A percentile compares a stretch with the other conserved stretches of the same genome.
Conservation (phyloP, 2,888 invertebrate species). For the Drosophila pseudotalamancana region DNA sequence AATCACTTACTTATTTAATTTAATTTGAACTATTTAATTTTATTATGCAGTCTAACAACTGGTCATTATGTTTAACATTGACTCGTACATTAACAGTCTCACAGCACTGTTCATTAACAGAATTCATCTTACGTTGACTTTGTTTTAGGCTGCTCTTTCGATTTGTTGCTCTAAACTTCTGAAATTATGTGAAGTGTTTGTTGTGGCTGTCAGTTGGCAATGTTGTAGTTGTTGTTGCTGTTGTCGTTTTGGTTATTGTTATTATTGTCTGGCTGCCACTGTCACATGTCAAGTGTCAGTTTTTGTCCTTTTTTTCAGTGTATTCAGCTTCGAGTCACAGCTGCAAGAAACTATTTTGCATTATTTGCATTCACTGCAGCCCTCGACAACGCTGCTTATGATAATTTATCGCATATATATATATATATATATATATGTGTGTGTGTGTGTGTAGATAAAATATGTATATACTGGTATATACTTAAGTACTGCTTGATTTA, state of each 20-base stretch:
- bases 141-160: background rate
- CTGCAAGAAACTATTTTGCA: constrained; percentile 65
- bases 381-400: constrained; percentile 56
- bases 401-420: constrained; percentile 47
- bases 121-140: background rate
- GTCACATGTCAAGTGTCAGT: constrained; percentile 72
- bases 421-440: no score
- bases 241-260: constrained; percentile 15
- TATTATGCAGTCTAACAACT: no score
- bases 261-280: constrained; percentile 65
- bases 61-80: no score
- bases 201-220: constrained; percentile 19
- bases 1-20: no score
- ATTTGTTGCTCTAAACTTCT: constrained; percentile 20
- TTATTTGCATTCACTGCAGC: constrained; percentile 47
- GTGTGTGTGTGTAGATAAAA: no score
- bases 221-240: constrained; percentile 1
- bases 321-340: constrained; percentile 35
- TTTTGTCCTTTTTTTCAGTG: constrained; percentile 19
- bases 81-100: no score
- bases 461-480: constrained; percentile 10
- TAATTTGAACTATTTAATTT: no score
- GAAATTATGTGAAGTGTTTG: constrained; percentile 33
- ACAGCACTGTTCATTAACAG: constrained; percentile 32
- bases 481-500: constrained; percentile 40